phyloP scores from a whole-genome alignment of 30 jellyfish, hydroid and myxozoan genomes.

The Pelagia noctiluca region DNA sequence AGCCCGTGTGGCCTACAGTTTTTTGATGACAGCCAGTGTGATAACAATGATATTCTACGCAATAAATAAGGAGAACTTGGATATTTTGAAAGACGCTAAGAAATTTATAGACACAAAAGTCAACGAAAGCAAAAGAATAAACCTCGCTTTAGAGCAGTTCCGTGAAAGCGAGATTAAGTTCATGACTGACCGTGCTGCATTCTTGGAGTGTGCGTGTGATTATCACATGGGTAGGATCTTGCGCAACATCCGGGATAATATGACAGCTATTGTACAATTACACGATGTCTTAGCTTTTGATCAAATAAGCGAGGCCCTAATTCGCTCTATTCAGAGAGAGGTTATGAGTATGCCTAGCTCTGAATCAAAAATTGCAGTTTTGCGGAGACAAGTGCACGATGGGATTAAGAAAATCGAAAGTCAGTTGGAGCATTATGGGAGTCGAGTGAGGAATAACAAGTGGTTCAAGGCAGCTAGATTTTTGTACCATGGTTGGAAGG shows the following conservation, averaged over 20 bases:
- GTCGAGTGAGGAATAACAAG: not conserved
- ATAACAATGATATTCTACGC: slow-evolving; percentile 18
- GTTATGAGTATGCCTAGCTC: not conserved
- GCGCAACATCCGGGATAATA: slow-evolving; percentile 64
- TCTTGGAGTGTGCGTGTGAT: slow-evolving; percentile 67
- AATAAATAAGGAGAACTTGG: slow-evolving; percentile 25
- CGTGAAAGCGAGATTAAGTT: slow-evolving; percentile 61
- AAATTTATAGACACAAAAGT: slow-evolving; percentile 28
- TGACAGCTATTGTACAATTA: slow-evolving; percentile 49
- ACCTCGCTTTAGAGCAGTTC: slow-evolving; percentile 67
- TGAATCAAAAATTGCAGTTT: not conserved
- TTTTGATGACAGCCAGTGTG: slow-evolving; percentile 40
- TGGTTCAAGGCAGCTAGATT: slow-evolving; percentile 1
- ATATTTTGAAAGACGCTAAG: slow-evolving; percentile 19
- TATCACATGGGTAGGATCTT: slow-evolving; percentile 51
- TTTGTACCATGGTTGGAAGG: slow-evolving; percentile 1
- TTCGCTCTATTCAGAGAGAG: not conserved
- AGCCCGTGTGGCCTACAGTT: slow-evolving; percentile 61
- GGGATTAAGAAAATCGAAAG: not conserved
- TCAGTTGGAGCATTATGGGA: slow-evolving; percentile 15
- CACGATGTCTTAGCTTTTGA: slow-evolving; percentile 55
- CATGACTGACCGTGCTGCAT: slow-evolving; percentile 64
- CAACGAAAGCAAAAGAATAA: slow-evolving; percentile 52
- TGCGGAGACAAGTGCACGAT: not conserved
- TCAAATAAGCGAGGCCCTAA: slow-evolving; percentile 18